Evolutionary conservation across 2,113 vertebrate species (phyloP), one percentile per base, ranked within the genome.

Genomic region (Astatoreochromis straeleni): DNA sequence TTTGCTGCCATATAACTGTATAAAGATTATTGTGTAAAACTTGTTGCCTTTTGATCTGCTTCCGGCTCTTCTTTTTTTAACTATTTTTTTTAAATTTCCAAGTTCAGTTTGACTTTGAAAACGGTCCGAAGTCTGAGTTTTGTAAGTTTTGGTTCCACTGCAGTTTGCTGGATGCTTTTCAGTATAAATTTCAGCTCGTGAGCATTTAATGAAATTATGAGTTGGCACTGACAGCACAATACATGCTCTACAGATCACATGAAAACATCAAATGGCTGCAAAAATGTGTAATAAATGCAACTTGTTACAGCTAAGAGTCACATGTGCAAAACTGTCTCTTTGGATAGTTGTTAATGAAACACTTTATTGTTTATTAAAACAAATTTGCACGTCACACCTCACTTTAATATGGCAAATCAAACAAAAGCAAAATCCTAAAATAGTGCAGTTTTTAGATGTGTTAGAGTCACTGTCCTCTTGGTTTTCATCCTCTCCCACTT

Each of bases 401-500:
- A n/a, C 7, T 55, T 49, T 24, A 85, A 58, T 17, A 31, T 58
- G 7, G 35, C 45, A 2, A 81, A 58, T 60, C 19, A 45, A 31
- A 68, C 21, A 35, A 54, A 85, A 57, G 24, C n/a, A 9, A 16
- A 53, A 33, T 12, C 78, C 54, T 49, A 84, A 90, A 93, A 89
- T 63, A 89, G 70, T 12, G 38, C 35, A 51, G 65, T 83, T 83
- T 85, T 33, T 87, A 75, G 73, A 81, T 55, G 24, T 60, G 35
- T 80, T 68, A 51, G 88, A 89, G 93, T 95, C 94, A 92, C 40
- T 95, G 94, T 89, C 93, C 94, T 91, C 65, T 57, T 85, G 92
- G 91, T 92, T 85, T 88, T 85, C 75, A 70, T 80, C 91, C 92
- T 92, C 45, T 51, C 60, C 42, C 21, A 13, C 75, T 31, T 75